Conservation (phyloP, 2,888 invertebrate species). For the Hydraecia micacea region DNA sequence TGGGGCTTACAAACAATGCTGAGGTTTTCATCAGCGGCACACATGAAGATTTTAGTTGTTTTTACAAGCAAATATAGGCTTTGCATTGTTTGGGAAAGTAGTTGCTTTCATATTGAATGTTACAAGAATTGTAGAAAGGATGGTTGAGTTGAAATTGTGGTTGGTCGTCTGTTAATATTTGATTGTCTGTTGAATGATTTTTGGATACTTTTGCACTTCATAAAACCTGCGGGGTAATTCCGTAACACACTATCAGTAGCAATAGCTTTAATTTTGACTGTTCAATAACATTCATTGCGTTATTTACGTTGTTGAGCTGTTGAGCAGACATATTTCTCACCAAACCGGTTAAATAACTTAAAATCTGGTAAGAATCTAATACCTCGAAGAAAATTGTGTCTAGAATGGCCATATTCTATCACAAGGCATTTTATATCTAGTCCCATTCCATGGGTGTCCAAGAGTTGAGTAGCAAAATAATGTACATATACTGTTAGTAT, state of each 20-base stretch:
- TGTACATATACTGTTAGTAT: background rate
- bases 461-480: background rate
- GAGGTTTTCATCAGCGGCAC: constrained; percentile 56
- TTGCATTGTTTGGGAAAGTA: constrained; percentile 36
- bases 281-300: no score
- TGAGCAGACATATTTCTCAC: no score
- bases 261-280: no score
- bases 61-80: constrained; percentile 41
- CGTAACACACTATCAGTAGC: no score
- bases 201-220: no score
- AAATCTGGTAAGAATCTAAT: background rate
- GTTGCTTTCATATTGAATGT: constrained; percentile 4
- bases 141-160: background rate
- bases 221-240: no score
- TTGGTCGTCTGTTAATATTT: no score
- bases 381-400: background rate
- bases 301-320: no score
- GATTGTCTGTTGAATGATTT: background rate
- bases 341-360: background rate
- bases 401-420: background rate
- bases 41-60: constrained; percentile 43
- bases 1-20: constrained; percentile 52
- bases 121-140: background rate
- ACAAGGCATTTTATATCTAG: background rate
- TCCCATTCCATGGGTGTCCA: background rate